Evolutionary conservation across 2,888 invertebrate species (phyloP), one percentile per base, ranked within the genome.

Genomic region (Lasius fuliginosus): DNA sequence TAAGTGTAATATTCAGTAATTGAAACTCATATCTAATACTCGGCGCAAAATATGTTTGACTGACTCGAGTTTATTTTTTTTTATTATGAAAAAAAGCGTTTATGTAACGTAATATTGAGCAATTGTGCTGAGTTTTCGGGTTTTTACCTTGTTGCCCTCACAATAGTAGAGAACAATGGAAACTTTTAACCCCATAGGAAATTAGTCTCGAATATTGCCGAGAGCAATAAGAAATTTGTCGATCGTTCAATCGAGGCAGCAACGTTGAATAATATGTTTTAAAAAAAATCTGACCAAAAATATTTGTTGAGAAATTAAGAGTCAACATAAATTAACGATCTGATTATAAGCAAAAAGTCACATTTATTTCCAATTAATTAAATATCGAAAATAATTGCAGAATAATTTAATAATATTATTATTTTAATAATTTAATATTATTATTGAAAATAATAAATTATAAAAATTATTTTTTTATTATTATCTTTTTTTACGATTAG

Each of bases 151-250:
- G 56, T 58, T 69, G 56, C 42, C 6, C 23, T 69, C n/a, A 58
- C 42, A 58, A 77, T 69, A 33, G 58, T 69, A 33, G 58, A 56
- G 42, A 77, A 77, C 77, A 77, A 77, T 77, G 42, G 18, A 69
- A 69, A 77, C 27, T 58, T 77, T 69, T 68, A 42, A 49, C 30
- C 67, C 40, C 15, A 33, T 77, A 58, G 69, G 27, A 69, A 69
- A 69, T 77, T 77, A 77, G 42, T 77, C 40, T 77, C n/a, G 68
- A 69, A 69, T n/a, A 77, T 77, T 58, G 58, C 77, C 69, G 58
- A 42, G n/a, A 23, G 56, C 42, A 42, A 53, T 58, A 77, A 68
- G 49, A 76, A 76, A 49, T 76, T 76, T 65, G 33, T 36, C 18
- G 33, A 5, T 18, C 23, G 23, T 56, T 56, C 65, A 23, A 18